Conservation (phyloP, 2,888 invertebrate genomes). For the Chironomus tentans region DNA sequence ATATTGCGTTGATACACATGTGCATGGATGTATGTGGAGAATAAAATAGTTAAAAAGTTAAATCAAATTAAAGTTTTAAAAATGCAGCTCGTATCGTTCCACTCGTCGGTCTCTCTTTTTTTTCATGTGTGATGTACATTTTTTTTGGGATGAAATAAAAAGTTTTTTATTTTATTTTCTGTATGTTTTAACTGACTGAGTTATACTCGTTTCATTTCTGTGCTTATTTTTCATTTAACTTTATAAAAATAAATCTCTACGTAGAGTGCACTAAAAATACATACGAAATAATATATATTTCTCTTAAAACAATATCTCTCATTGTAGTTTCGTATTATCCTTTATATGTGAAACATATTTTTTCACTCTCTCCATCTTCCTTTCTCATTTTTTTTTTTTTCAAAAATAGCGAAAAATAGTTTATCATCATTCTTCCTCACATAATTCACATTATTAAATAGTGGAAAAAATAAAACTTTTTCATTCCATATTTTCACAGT, state of each 20-base stretch:
- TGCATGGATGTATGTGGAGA: neutral
- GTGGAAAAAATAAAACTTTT: neutral
- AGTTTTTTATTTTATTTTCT: neutral
- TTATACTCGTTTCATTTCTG: constrained; percentile 19
- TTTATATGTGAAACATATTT: too few species aligned
- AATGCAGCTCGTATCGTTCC: neutral
- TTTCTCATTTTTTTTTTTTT: too few species aligned
- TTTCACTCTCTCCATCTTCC: too few species aligned
- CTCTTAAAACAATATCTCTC: too few species aligned
- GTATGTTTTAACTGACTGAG: constrained; percentile 16
- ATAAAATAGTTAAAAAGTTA: constrained; percentile 10
- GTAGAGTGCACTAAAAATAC: neutral
- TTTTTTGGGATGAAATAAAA: neutral
- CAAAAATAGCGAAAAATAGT: neutral
- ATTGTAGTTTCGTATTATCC: too few species aligned
- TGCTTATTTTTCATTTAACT: constrained; percentile 27
- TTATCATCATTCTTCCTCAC: neutral
- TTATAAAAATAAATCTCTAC: constrained; percentile 24
- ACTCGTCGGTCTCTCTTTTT: neutral
- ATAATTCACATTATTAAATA: constrained; percentile 2
- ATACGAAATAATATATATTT: too few species aligned
- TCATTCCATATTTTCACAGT: neutral
- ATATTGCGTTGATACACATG: neutral
- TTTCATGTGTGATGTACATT: neutral
- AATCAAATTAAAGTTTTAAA: constrained; percentile 27